phyloP scores from a whole-genome alignment of 1,140 invertebrate species.

The Dreissena polymorpha region DNA sequence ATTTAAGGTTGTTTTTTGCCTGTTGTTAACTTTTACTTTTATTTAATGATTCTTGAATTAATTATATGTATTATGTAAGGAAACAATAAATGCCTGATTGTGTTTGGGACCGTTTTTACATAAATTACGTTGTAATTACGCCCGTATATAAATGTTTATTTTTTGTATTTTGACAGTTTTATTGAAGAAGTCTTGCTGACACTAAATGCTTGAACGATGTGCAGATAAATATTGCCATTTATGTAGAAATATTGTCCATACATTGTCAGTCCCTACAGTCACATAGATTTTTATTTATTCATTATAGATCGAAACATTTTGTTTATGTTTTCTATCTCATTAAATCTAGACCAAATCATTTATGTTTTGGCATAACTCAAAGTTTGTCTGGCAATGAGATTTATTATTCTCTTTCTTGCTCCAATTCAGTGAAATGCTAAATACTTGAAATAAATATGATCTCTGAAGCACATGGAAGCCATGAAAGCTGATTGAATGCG shows the following conservation, averaged over 20 bases:
- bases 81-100: slow-evolving; percentile 42
- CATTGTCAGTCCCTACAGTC: too few species aligned
- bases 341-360: too few species aligned
- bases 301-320: too few species aligned
- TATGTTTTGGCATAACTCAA: too few species aligned
- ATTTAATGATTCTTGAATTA: slow-evolving; percentile 42
- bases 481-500: neutral
- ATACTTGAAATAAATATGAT: too few species aligned
- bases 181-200: slow-evolving; percentile 22
- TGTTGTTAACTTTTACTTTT: slow-evolving; percentile 53
- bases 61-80: slow-evolving; percentile 37
- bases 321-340: too few species aligned
- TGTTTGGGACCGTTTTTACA: slow-evolving; percentile 43
- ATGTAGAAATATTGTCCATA: neutral
- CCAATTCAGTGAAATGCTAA: too few species aligned
- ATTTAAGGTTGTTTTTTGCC: slow-evolving; percentile 3
- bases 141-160: slow-evolving; percentile 5
- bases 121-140: slow-evolving; percentile 54
- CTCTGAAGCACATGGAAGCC: too few species aligned
- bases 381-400: too few species aligned
- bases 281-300: too few species aligned
- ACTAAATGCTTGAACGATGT: slow-evolving; percentile 37
- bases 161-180: slow-evolving; percentile 55
- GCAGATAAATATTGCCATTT: neutral
- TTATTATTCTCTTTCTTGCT: too few species aligned